Evolutionary conservation across 2,888 invertebrate species (phyloP).

Genomic region (Loripinus fragilis): DNA sequence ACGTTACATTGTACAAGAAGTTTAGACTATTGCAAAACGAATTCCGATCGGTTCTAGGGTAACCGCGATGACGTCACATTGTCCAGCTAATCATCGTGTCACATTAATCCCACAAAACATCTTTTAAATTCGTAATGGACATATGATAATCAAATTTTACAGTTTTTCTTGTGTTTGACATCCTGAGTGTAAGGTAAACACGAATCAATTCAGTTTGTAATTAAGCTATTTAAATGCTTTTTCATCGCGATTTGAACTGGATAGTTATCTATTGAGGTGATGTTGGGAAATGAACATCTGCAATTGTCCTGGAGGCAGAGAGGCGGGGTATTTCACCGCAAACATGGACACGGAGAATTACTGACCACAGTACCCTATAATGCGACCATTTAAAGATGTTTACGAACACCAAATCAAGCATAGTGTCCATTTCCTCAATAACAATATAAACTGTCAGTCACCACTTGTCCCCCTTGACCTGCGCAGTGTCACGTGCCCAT

Average conservation of each 20-base stretch:
- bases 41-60: not conserved
- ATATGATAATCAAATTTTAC: slow-evolving; percentile 18
- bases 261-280: slow-evolving; percentile 11
- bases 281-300: slow-evolving; percentile 20
- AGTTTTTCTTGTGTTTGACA: slow-evolving; percentile 17
- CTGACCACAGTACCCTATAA: slow-evolving; percentile 8
- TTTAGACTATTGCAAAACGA: too few species aligned
- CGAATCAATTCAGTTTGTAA: not conserved
- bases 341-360: slow-evolving; percentile 13
- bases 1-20: too few species aligned
- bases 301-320: slow-evolving; percentile 6
- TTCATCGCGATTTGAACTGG: slow-evolving; percentile 15
- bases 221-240: slow-evolving; percentile 22
- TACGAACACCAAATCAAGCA: slow-evolving; percentile 14
- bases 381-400: slow-evolving; percentile 11
- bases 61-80: not conserved
- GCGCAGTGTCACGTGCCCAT: slow-evolving; percentile 17
- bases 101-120: slow-evolving; percentile 18
- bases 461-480: slow-evolving; percentile 20
- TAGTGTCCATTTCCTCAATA: slow-evolving; percentile 9
- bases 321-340: slow-evolving; percentile 21
- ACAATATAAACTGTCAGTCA: slow-evolving; percentile 20
- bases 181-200: slow-evolving; percentile 16
- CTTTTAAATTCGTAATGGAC: slow-evolving; percentile 9
- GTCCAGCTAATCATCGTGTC: slow-evolving; percentile 18